phyloP scores from a whole-genome alignment of 2,888 invertebrate species.

The Brachylomia viminalis region DNA sequence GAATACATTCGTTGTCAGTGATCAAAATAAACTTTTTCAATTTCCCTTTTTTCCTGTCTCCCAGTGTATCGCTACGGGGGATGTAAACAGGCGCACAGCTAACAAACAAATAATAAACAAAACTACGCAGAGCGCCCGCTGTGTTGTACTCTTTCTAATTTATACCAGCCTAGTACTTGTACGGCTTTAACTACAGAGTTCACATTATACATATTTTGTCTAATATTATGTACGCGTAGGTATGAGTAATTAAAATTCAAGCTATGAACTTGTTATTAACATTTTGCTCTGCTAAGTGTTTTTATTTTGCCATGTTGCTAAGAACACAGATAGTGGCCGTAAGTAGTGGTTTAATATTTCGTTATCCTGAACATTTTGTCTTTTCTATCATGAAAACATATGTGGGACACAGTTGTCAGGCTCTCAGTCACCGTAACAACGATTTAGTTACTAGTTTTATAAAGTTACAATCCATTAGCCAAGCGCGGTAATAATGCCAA shows the following conservation, averaged over 20 bases:
- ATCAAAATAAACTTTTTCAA: conserved; percentile 28
- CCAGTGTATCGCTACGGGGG: conserved; percentile 49
- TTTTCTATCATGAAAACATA: not conserved
- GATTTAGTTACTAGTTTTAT: not conserved
- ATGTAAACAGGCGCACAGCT: conserved; percentile 45
- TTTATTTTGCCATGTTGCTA: not conserved
- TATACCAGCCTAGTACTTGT: conserved; percentile 52
- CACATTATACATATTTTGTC: conserved; percentile 43
- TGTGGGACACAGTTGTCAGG: not conserved
- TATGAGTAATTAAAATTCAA: conserved; percentile 26
- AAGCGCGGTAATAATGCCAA: not conserved
- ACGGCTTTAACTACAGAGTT: conserved; percentile 33
- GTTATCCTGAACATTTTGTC: too few species aligned
- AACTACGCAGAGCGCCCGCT: conserved; percentile 47
- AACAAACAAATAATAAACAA: conserved; percentile 60
- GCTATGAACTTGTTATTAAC: not conserved
- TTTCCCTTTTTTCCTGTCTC: conserved; percentile 22
- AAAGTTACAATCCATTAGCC: not conserved
- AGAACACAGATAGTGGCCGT: not conserved
- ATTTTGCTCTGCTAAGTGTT: conserved; percentile 31
- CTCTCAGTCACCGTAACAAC: not conserved
- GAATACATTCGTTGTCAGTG: conserved; percentile 3
- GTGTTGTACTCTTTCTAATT: conserved; percentile 47
- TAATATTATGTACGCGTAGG: conserved; percentile 20
- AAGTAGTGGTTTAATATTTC: too few species aligned